phyloP scores from a whole-genome alignment of 2,797 vertebrate species.

The Loris lydekkerianus region DNA sequence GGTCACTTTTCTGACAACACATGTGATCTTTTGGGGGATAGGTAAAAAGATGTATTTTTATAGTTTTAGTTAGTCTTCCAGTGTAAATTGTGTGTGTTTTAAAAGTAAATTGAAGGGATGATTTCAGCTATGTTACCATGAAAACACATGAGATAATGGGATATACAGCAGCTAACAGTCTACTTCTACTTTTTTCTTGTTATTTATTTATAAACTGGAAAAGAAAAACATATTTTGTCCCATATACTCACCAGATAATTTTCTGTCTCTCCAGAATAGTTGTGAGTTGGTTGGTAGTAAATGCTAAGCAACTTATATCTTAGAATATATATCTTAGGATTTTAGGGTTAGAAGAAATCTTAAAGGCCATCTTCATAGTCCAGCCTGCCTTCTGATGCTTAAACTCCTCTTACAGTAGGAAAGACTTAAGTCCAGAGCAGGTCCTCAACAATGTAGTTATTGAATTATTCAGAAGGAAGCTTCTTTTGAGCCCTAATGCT shows the following conservation, averaged over 20 bases:
- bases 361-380: background rate
- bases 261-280: background rate
- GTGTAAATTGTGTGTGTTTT: conserved; percentile 38
- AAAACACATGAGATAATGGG: background rate
- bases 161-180: background rate
- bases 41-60: background rate
- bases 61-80: conserved; percentile 30
- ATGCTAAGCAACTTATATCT: background rate
- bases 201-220: conserved; percentile 38
- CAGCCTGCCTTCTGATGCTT: background rate
- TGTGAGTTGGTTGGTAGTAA: conserved; percentile 22
- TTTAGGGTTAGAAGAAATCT: conserved; percentile 20
- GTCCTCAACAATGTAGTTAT: background rate
- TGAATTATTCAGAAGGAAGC: conserved; percentile 11
- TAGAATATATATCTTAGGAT: background rate
- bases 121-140: conserved; percentile 1
- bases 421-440: background rate
- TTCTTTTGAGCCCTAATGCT: background rate
- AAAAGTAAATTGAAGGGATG: background rate
- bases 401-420: background rate
- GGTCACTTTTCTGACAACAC: background rate
- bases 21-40: background rate
- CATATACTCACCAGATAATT: conserved; percentile 20
- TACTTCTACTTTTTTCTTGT: background rate
- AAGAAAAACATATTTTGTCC: conserved; percentile 23